phyloP scores from a whole-genome alignment of 2,113 vertebrate species.

The Lophura nycthemera region DNA sequence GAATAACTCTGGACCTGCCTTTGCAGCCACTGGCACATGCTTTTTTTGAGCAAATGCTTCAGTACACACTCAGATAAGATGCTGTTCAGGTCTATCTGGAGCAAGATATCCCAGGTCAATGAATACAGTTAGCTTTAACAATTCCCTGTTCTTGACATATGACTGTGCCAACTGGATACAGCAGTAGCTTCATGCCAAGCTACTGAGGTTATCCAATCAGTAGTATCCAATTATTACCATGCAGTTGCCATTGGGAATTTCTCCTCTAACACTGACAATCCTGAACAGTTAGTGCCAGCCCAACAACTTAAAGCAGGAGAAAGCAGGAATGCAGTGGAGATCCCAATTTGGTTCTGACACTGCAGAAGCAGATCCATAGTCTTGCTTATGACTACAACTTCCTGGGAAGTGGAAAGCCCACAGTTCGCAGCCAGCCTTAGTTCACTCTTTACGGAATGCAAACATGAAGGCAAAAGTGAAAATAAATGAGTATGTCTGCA shows the following conservation, averaged over 20 bases:
- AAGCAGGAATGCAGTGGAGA: neutral
- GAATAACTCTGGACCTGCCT: neutral
- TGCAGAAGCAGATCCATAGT: neutral
- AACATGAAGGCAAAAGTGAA: neutral
- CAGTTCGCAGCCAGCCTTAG: neutral
- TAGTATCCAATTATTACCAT: neutral
- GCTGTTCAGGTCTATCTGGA: neutral
- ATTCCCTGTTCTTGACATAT: neutral
- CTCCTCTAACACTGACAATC: neutral
- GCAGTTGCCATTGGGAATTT: neutral
- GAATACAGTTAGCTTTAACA: neutral
- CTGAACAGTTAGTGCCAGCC: neutral
- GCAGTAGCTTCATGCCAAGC: rapidly evolving
- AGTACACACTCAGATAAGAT: rapidly evolving
- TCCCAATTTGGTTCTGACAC: neutral
- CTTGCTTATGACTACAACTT: neutral
- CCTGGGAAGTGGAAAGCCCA: neutral
- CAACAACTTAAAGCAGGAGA: neutral
- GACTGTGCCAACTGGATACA: neutral
- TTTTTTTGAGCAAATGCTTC: neutral
- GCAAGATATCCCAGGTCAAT: neutral
- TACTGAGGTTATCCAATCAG: neutral
- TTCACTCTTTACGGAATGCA: neutral
- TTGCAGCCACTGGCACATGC: neutral
- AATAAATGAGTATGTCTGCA: neutral